Evolutionary conservation across 2,113 vertebrate species (phyloP).

Genomic region (Tupaia tana): DNA sequence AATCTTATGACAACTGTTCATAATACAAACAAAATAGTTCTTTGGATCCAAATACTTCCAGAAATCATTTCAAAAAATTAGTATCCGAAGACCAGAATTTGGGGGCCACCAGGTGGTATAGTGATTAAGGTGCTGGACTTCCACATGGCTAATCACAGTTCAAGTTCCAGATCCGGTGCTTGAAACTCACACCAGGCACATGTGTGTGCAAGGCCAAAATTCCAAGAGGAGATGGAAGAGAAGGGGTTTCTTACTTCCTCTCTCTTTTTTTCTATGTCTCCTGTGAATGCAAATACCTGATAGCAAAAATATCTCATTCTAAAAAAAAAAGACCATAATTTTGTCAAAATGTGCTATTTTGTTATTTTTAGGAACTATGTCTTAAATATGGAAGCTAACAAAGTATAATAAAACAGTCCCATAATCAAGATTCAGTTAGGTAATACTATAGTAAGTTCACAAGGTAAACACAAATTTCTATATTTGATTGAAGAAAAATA

Average conservation of each 20-base stretch:
- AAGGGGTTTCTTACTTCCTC: no score
- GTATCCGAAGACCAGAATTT: background rate
- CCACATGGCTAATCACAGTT: no score
- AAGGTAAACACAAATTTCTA: background rate
- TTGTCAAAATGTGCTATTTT: background rate
- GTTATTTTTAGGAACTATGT: background rate
- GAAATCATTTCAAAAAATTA: slow-evolving; percentile 12
- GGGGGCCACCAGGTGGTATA: no score
- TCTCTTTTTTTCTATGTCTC: no score
- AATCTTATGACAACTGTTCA: background rate
- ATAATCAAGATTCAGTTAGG: background rate
- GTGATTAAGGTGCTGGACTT: no score
- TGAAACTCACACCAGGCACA: no score
- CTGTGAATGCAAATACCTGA: no score
- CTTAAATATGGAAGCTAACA: background rate
- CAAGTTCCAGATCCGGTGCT: no score
- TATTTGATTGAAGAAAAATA: background rate
- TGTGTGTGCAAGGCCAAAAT: no score
- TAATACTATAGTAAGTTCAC: background rate
- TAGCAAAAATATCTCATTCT: no score
- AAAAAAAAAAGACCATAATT: no score
- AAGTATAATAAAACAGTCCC: background rate
- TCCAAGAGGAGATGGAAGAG: no score
- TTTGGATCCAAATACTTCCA: background rate
- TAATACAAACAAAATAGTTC: background rate